phyloP scores from a whole-genome alignment of 2,888 invertebrate genomes.

The Elmis aenea region DNA sequence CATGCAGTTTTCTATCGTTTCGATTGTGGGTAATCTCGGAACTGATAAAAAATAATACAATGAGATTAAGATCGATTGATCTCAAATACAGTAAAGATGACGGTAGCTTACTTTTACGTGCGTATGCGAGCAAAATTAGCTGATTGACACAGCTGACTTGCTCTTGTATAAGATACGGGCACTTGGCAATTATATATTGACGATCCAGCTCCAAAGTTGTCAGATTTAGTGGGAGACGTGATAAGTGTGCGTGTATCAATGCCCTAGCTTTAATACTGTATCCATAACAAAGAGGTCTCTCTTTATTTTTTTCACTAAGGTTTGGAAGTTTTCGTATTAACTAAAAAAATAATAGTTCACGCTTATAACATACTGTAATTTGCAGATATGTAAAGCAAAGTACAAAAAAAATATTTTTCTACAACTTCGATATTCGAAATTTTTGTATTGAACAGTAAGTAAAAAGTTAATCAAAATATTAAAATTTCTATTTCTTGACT shows the following conservation, averaged over 20 bases:
- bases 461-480: too few species aligned
- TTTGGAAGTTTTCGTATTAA: constrained; percentile 87
- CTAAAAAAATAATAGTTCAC: constrained; percentile 48
- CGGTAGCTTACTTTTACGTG: constrained; percentile 72
- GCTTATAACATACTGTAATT: too few species aligned
- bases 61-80: too few species aligned
- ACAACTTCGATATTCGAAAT: too few species aligned
- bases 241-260: constrained; percentile 91
- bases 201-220: constrained; percentile 80
- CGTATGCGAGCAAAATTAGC: constrained; percentile 84
- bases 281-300: constrained; percentile 83
- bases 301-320: constrained; percentile 93
- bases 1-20: constrained; percentile 97
- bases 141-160: constrained; percentile 96
- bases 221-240: constrained; percentile 72
- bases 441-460: neutral
- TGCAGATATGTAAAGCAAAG: too few species aligned
- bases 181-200: constrained; percentile 78
- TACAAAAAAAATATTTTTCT: too few species aligned
- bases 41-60: constrained; percentile 48
- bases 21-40: constrained; percentile 77
- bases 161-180: constrained; percentile 93
- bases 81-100: too few species aligned
- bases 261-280: constrained; percentile 93
- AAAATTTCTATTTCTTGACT: too few species aligned